Evolutionary conservation across 2,888 invertebrate genomes (phyloP), one percentile per base, ranked within the genome.

Genomic region (Hemaris fuciformis): DNA sequence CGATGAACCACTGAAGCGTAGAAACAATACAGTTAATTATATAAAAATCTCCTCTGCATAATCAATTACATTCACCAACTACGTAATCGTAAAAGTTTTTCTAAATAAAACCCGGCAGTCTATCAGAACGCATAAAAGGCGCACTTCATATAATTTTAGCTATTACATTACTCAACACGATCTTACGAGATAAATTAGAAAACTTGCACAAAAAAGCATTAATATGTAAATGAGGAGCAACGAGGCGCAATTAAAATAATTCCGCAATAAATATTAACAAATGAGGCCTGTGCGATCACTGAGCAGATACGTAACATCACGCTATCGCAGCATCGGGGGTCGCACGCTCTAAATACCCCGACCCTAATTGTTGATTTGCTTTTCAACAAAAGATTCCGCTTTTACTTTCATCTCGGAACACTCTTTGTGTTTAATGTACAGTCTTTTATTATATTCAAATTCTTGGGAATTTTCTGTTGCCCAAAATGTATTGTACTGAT

Each of bases 281-380:
- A 43, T 43, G 59, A 42, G 53, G 53, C 53, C 53, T 53, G 18
- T 15, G 42, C 58, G 42, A 23, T 43, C 23, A 43, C 23, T 53
- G 41, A 22, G 23, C 23, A 31, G 43, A 38, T 62, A 65, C 64
- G 63, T 69, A 66, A 65, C 68, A 68, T 65, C 31, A 53, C 60
- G 61, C 67, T 73, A 76, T 77, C 74, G 61, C 60, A 65, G 64
- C 67, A 73, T 73, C 74, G 66, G 67, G 48, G 73, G 81, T 88
- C 87, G 71, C 88, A 88, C 88, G 89, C 87, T 88, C 88, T 79
- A 76, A 81, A 87, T 85, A 77, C 72, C 70, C 45, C 62, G 63
- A 59, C 66, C 66, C 66, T 64, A 64, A 74, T 73, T 69, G 66
- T n/a, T 63, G 63, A 67, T 71, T 64, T 69, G 73, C 67, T 75